Conservation (phyloP, 1,140 invertebrate species). For the Sycophila sp. region DNA sequence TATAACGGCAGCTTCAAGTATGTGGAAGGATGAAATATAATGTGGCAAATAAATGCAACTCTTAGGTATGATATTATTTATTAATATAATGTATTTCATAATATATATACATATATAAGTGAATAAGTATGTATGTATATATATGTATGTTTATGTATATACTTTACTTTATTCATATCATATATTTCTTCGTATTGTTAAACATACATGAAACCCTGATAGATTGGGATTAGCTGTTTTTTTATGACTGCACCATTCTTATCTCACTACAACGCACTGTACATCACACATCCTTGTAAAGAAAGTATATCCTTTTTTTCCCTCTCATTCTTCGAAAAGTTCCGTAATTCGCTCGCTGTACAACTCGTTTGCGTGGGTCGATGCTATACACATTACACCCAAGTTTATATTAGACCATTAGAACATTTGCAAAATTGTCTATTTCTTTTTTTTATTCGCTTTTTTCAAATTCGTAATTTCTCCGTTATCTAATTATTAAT, state of each 20-base stretch:
- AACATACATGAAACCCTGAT: constrained; percentile 59
- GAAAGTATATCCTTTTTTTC: not conserved
- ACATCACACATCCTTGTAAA: too few relatives aligned
- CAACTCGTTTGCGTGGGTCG: too few relatives aligned
- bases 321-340: not conserved
- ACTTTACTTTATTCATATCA: constrained; percentile 42
- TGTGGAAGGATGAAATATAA: not conserved
- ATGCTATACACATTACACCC: too few relatives aligned
- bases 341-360: not conserved
- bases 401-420: too few relatives aligned
- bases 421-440: too few relatives aligned
- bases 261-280: constrained; percentile 7
- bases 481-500: too few relatives aligned
- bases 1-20: too few relatives aligned
- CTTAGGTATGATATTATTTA: constrained; percentile 59
- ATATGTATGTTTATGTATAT: constrained; percentile 43
- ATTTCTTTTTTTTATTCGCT: not conserved
- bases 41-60: constrained; percentile 23
- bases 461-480: too few relatives aligned
- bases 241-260: constrained; percentile 21
- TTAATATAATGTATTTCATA: constrained; percentile 59
- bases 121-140: constrained; percentile 46
- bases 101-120: constrained; percentile 56
- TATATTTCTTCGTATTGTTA: constrained; percentile 47
- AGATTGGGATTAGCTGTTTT: constrained; percentile 56